Evolutionary conservation across 2,797 vertebrate species (phyloP).

Genomic region (Poeciliopsis turneri): DNA sequence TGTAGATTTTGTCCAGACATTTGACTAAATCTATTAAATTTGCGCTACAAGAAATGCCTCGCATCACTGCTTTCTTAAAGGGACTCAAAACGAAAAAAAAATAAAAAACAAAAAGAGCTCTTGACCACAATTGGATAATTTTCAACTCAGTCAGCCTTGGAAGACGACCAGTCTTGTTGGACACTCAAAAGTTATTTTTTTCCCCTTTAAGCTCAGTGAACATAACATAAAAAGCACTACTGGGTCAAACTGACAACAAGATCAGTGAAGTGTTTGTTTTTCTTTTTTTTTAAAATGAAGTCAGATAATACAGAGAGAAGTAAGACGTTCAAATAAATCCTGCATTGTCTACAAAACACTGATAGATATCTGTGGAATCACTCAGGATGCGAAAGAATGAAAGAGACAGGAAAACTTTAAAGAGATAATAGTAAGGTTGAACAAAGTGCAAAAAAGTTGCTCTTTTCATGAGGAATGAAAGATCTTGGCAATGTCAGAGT

Average conservation of each 20-base stretch:
- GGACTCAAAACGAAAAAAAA: accelerated
- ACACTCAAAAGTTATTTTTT: background rate
- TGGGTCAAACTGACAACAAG: background rate
- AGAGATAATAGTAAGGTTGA: background rate
- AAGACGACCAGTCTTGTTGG: background rate
- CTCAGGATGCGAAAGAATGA: background rate
- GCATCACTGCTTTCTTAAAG: background rate
- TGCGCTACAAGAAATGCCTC: background rate
- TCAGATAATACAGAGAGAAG: background rate
- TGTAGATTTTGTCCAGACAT: background rate
- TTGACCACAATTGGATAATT: background rate
- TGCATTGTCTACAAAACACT: background rate
- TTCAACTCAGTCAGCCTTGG: background rate
- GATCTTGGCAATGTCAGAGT: background rate
- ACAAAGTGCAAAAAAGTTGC: background rate
- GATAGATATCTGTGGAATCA: background rate
- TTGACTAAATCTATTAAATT: background rate
- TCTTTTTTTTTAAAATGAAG: background rate
- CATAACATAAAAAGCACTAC: background rate
- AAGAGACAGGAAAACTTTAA: background rate
- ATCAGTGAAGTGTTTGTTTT: background rate
- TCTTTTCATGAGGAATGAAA: background rate
- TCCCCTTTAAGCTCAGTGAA: background rate
- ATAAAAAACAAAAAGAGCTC: background rate
- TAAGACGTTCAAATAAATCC: background rate